phyloP scores from a whole-genome alignment of 2,113 vertebrate species.

The Eonycteris spelaea region DNA sequence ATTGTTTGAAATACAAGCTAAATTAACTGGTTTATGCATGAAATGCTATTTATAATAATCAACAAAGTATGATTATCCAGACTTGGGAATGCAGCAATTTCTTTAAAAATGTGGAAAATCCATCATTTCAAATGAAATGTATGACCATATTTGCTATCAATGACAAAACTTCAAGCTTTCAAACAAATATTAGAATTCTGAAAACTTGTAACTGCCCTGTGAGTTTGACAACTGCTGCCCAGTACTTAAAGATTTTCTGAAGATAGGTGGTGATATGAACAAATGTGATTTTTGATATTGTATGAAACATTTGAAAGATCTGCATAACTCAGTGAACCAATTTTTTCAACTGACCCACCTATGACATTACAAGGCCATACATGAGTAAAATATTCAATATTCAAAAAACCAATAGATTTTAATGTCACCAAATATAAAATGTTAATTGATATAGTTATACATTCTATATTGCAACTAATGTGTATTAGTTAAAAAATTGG shows the following conservation, averaged over 20 bases:
- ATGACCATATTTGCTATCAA: background rate
- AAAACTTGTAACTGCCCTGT: background rate
- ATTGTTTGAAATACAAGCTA: background rate
- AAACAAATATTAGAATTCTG: constrained; percentile 13
- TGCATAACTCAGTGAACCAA: background rate
- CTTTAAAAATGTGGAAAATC: background rate
- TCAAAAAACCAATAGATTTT: background rate
- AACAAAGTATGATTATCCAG: background rate
- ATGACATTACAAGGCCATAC: background rate
- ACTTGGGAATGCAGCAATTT: background rate
- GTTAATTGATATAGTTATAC: background rate
- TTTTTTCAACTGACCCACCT: background rate
- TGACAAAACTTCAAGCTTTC: background rate
- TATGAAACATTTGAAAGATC: background rate
- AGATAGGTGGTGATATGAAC: background rate
- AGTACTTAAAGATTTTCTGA: background rate
- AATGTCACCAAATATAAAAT: background rate
- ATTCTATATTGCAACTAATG: background rate
- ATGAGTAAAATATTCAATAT: background rate
- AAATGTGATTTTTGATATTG: background rate
- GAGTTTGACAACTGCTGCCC: background rate
- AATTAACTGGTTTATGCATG: background rate
- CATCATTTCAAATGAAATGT: constrained; percentile 3
- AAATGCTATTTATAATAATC: background rate
- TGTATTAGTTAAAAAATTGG: too few relatives aligned